A percentile compares a stretch with the other conserved stretches of the same genome.
phyloP scores from a whole-genome alignment of 2,888 invertebrate species.

The Aelia acuminata region DNA sequence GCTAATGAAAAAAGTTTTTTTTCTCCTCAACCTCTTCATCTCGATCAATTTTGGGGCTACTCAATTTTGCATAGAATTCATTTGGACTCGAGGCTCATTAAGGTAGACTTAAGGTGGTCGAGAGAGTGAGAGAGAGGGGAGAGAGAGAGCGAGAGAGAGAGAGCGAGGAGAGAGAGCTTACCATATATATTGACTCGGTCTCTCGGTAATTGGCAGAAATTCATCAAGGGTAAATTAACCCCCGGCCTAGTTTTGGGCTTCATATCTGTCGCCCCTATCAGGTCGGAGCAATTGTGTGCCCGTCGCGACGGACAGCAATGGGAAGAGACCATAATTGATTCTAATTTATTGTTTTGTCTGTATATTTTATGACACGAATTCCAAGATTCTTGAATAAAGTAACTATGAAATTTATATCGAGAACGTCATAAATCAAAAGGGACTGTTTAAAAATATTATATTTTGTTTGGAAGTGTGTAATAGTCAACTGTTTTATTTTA shows the following conservation, averaged over 20 bases:
- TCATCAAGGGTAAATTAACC: constrained; percentile 34
- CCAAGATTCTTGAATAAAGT: no score
- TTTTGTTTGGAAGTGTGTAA: no score
- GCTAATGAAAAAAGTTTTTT: constrained; percentile 36
- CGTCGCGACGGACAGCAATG: not conserved
- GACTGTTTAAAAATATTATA: no score
- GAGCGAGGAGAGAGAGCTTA: no score
- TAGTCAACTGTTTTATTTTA: no score
- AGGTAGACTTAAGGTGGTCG: constrained; percentile 32
- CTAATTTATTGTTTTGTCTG: not conserved
- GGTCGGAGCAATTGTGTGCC: not conserved
- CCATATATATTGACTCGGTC: constrained; percentile 28
- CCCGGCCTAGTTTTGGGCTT: not conserved
- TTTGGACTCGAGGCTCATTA: constrained; percentile 2
- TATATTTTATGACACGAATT: no score
- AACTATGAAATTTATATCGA: no score
- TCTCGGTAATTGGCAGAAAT: constrained; percentile 43
- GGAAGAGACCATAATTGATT: not conserved
- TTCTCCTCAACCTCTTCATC: not conserved
- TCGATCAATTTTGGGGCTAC: constrained; percentile 28
- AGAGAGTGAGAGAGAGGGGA: no score
- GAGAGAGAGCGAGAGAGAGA: no score
- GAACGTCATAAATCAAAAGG: no score
- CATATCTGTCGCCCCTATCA: not conserved
- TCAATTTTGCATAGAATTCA: constrained; percentile 51